Evolutionary conservation across 2,113 vertebrate species (phyloP).

Genomic region (Lepidothrix coronata): DNA sequence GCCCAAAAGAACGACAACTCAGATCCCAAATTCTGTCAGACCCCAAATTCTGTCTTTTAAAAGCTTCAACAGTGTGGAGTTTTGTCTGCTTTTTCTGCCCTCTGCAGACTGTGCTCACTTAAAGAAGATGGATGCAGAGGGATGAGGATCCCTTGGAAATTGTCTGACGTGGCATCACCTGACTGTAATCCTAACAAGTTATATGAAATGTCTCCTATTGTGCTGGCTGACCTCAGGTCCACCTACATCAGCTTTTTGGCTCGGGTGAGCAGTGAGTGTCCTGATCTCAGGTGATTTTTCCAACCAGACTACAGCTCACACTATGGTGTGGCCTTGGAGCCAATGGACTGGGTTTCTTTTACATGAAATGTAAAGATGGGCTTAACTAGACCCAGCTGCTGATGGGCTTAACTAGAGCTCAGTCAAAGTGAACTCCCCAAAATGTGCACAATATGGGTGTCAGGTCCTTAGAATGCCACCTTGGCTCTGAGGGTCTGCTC

Average conservation of each 20-base stretch:
- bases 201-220: neutral
- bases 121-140: neutral
- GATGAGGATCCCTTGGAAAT: neutral
- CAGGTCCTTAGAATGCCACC: neutral
- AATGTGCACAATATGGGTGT: accelerated
- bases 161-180: neutral
- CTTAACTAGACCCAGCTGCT: neutral
- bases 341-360: accelerated
- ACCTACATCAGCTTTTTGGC: neutral
- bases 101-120: neutral
- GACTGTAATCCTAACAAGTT: neutral
- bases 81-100: neutral
- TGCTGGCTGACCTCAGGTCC: neutral
- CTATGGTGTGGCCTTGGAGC: accelerated
- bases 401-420: neutral
- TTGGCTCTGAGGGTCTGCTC: neutral
- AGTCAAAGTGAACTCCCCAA: neutral
- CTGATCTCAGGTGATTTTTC: neutral
- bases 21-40: neutral
- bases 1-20: neutral
- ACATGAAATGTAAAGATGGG: neutral
- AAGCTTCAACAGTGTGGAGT: neutral
- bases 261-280: neutral
- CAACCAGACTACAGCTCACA: neutral
- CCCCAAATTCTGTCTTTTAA: neutral